Conservation (phyloP, 2,797 vertebrate genomes). For the Columba guinea region DNA sequence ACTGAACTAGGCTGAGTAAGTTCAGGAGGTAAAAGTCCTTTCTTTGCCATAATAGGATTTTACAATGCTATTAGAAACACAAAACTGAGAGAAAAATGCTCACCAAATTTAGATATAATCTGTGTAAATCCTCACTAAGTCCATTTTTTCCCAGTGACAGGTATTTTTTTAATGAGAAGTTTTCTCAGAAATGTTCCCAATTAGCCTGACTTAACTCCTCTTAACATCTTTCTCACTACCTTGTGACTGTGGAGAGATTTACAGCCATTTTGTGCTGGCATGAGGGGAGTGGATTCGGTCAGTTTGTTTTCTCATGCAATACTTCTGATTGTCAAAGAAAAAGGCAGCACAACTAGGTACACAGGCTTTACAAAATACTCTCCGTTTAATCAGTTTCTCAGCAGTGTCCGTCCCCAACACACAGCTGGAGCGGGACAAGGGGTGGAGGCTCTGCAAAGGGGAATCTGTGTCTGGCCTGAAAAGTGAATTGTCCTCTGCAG, state of each 20-base stretch:
- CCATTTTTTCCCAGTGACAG: background rate
- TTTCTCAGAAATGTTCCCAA: background rate
- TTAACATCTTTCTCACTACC: background rate
- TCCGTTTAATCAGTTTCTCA: background rate
- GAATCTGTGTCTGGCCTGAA: background rate
- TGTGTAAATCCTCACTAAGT: background rate
- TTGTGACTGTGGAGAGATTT: background rate
- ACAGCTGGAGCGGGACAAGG: background rate
- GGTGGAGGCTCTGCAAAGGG: background rate
- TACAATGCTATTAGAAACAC: background rate
- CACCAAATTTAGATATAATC: background rate
- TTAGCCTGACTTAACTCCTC: background rate
- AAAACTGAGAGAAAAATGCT: background rate
- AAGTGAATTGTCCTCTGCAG: background rate
- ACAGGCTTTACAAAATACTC: background rate
- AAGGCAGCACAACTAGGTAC: background rate
- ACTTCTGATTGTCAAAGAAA: background rate
- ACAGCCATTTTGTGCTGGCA: background rate
- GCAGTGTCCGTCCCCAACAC: rapidly evolving
- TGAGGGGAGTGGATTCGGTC: background rate
- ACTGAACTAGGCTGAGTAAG: background rate
- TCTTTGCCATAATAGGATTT: background rate
- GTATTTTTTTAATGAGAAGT: background rate
- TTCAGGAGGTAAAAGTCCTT: background rate
- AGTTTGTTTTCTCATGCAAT: background rate